Evolutionary conservation across 2,797 vertebrate genomes (phyloP).

Genomic region (Rhynchotus rufescens): DNA sequence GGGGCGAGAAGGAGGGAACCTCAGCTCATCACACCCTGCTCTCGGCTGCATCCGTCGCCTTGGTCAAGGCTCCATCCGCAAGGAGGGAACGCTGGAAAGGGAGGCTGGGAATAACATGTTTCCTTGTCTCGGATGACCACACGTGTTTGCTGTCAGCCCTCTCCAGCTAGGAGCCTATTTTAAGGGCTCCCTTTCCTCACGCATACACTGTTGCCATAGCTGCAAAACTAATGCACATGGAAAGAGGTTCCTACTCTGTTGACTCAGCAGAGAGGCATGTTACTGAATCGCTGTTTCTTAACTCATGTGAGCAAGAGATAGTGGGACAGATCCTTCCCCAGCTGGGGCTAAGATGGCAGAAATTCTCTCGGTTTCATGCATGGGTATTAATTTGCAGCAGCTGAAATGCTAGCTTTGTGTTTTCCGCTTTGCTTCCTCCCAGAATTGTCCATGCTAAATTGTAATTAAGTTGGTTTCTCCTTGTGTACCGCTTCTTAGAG

Average conservation of each 20-base stretch:
- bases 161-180: slow-evolving; percentile 61
- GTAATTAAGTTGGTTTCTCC: neutral
- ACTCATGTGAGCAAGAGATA: neutral
- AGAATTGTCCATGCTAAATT: neutral
- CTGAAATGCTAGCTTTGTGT: neutral
- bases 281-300: neutral
- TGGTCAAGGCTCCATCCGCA: neutral
- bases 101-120: neutral
- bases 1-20: fast-evolving
- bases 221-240: slow-evolving; percentile 38
- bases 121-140: slow-evolving; percentile 6
- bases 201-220: slow-evolving; percentile 18
- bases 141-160: slow-evolving; percentile 23
- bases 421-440: neutral
- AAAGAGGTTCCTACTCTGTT: neutral
- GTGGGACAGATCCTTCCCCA: slow-evolving; percentile 6
- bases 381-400: neutral
- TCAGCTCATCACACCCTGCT: neutral
- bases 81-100: neutral
- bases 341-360: neutral
- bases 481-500: neutral
- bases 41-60: neutral
- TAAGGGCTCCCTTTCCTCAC: slow-evolving; percentile 37
- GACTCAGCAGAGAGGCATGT: slow-evolving; percentile 50
- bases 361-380: neutral